Conservation (phyloP, 2,888 invertebrate species). For the Dioctria linearis region DNA sequence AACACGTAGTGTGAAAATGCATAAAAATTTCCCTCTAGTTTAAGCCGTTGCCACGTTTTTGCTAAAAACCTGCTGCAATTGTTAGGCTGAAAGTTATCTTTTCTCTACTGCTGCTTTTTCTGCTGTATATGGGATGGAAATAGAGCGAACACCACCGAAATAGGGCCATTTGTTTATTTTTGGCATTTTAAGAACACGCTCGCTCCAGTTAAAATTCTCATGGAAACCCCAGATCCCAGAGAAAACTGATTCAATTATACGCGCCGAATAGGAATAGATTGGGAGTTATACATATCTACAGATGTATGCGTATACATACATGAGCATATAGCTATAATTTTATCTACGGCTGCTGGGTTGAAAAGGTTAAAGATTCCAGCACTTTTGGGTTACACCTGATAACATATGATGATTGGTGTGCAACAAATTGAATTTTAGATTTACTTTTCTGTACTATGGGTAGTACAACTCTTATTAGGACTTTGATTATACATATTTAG, state of each 20-base stretch:
- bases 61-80: not conserved
- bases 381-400: not conserved
- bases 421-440: slow-evolving; percentile 3
- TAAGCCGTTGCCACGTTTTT: slow-evolving; percentile 12
- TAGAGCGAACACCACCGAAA: not conserved
- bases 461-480: too few species aligned
- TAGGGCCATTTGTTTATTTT: slow-evolving; percentile 8
- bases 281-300: not conserved
- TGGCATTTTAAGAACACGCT: slow-evolving; percentile 7
- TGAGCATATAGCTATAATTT: too few species aligned
- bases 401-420: not conserved
- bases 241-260: not conserved
- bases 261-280: not conserved
- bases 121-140: not conserved
- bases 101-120: not conserved
- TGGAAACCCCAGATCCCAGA: not conserved
- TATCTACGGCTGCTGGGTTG: not conserved
- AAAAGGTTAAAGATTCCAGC: not conserved
- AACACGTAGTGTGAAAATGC: slow-evolving; percentile 9
- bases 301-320: too few species aligned
- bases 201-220: not conserved
- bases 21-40: slow-evolving; percentile 9
- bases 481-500: too few species aligned
- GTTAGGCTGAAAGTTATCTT: not conserved
- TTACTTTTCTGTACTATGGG: not conserved